phyloP scores from a whole-genome alignment of 2,797 vertebrate species.

The Carcharodon carcharias region DNA sequence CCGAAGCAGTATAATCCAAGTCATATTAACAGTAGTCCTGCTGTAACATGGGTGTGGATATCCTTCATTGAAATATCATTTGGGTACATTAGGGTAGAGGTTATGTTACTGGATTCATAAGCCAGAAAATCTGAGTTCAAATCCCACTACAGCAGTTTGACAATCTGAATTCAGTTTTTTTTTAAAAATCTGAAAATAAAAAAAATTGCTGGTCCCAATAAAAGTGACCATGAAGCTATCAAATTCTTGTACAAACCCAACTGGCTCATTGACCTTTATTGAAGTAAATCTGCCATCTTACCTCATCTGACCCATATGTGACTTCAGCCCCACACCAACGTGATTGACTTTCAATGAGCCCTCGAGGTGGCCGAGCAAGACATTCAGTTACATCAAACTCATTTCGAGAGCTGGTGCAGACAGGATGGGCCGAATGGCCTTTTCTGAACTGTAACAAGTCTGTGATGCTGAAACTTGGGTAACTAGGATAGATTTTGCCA shows the following conservation, averaged over 20 bases:
- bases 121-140: not conserved
- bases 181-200: not conserved
- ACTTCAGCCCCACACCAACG: not conserved
- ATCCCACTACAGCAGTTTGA: not conserved
- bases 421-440: too few species aligned
- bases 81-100: not conserved
- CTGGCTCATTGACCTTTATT: not conserved
- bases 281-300: not conserved
- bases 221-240: not conserved
- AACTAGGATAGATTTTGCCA: not conserved
- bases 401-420: too few species aligned
- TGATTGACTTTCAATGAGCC: not conserved
- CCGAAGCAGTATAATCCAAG: not conserved
- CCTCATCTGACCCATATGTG: too few species aligned
- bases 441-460: too few species aligned
- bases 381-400: not conserved
- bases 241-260: not conserved
- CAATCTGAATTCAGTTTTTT: not conserved
- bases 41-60: not conserved
- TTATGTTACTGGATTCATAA: not conserved
- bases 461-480: not conserved
- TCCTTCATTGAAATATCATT: not conserved
- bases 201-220: not conserved
- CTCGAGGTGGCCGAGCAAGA: not conserved
- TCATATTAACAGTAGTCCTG: too few species aligned